phyloP scores from a whole-genome alignment of 2,888 invertebrate species.

The Perdita meconis region DNA sequence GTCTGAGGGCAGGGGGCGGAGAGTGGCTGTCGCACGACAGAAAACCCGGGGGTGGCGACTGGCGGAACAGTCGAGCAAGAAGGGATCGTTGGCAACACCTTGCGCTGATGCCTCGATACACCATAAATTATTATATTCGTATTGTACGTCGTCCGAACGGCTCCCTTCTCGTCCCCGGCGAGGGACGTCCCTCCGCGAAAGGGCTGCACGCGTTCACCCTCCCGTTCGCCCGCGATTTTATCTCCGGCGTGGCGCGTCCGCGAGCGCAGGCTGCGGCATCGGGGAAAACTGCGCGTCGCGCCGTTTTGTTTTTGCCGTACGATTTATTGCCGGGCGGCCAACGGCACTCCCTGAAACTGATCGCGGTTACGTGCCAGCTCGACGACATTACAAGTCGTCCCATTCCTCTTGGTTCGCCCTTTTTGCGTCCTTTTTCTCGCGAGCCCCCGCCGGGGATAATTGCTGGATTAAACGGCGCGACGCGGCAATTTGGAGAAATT shows the following conservation, averaged over 20 bases:
- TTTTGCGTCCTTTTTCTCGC: conserved; percentile 8
- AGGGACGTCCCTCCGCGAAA: not conserved
- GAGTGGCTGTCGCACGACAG: conserved; percentile 19
- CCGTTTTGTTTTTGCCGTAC: conserved; percentile 72
- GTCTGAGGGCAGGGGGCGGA: not conserved
- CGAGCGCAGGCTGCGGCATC: conserved; percentile 43
- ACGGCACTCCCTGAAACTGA: conserved; percentile 64
- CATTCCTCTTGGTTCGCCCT: conserved; percentile 7
- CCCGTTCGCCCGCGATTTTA: conserved; percentile 28
- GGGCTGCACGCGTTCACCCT: conserved; percentile 2
- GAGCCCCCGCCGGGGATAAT: conserved; percentile 38
- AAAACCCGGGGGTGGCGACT: conserved; percentile 24
- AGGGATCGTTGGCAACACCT: conserved; percentile 75
- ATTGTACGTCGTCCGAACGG: conserved; percentile 54
- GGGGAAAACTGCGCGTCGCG: conserved; percentile 57
- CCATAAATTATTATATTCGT: conserved; percentile 79
- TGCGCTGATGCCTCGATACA: conserved; percentile 79
- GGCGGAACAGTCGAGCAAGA: conserved; percentile 54
- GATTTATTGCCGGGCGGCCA: conserved; percentile 74
- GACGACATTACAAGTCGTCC: conserved; percentile 27
- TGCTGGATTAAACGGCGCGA: conserved; percentile 28
- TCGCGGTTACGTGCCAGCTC: conserved; percentile 67
- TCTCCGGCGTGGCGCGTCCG: conserved; percentile 24
- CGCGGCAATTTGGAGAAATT: not conserved
- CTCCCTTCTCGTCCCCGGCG: conserved; percentile 1